Evolutionary conservation across 37 sponge, comb jelly and placozoan species (phyloP), one percentile per base, ranked within the genome.

Genomic region (Hexactinellida sp.): DNA sequence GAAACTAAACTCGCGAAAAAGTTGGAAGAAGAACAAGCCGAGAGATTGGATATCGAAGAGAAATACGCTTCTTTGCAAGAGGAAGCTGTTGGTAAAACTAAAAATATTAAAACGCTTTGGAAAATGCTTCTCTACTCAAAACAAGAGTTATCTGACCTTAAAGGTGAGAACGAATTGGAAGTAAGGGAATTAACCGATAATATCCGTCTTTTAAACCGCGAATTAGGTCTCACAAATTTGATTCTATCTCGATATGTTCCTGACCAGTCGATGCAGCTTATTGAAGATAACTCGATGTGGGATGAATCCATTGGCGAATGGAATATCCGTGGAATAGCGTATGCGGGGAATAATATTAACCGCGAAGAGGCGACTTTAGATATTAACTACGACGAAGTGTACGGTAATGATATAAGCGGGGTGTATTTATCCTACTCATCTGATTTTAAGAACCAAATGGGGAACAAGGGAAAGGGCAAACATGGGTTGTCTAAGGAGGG

Each of bases 241-340:
- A 63, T 63, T 23, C 76, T 83, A 1, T 63, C 76, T 7, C 10
- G 38, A 1, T 32, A 82, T 54, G 36, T 37, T 21, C 38, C 51
- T 38, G 24, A 1, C 21, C 84, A 37, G 7, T 23, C 39, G 0
- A 82, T 90, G 94, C 86, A 89, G 37, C 86, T 91, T 16, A 82
- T 96, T 24, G 89, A 94, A n/a, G 76, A 85, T 37, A 88, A 90
- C 47, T 86, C 88, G 1, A 76, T 82, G 37, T 98, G 96, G 96
- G 85, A 94, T 86, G 99, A 98, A 76, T 94, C 95, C 1, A 93
- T 92, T 25, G 95, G 92, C 38, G 99, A 98, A 63, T 98, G 99
- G 99, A 94, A 98, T 76, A 85, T 98, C 89, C 89, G 84, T 16
- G 92, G 93, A 54, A 83, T 98, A 38, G 99, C 99, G 1, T 98